Evolutionary conservation across 53 echinoderm and acorn worm species (phyloP).

Genomic region (Luidia sarsii): DNA sequence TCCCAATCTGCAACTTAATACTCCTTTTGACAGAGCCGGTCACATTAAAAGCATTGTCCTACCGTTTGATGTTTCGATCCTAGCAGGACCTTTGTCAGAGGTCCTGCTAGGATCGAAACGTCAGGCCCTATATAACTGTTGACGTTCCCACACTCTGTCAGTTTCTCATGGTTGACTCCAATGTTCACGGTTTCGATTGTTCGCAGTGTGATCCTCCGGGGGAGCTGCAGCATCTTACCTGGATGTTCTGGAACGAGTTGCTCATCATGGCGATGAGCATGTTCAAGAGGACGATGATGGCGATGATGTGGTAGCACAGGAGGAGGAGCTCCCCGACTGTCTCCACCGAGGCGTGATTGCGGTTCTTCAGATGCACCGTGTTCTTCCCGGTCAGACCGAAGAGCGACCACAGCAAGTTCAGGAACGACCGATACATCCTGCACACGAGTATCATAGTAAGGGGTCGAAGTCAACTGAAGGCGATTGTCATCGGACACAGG

Average conservation of each 20-base stretch:
- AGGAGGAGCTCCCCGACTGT: conserved; percentile 80
- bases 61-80: too few species aligned
- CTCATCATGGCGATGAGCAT: conserved; percentile 99
- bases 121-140: too few species aligned
- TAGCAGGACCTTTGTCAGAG: too few species aligned
- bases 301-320: conserved; percentile 83
- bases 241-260: conserved; percentile 92
- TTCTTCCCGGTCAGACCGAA: conserved; percentile 73
- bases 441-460: too few species aligned
- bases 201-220: not conserved
- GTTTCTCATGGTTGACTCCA: too few species aligned
- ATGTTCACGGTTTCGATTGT: not conserved
- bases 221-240: conserved; percentile 75
- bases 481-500: too few species aligned
- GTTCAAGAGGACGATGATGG: conserved; percentile 92
- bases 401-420: conserved; percentile 86
- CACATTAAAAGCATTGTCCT: too few species aligned
- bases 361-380: conserved; percentile 25
- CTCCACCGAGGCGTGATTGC: conserved; percentile 44
- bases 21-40: too few species aligned
- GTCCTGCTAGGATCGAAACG: too few species aligned
- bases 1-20: too few species aligned
- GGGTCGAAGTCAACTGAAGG: too few species aligned
- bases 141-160: too few species aligned
- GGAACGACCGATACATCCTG: conserved; percentile 66